Base-by-base conservation (phyloP, 1,140 invertebrate species). In the Maniola jurtina region DNA sequence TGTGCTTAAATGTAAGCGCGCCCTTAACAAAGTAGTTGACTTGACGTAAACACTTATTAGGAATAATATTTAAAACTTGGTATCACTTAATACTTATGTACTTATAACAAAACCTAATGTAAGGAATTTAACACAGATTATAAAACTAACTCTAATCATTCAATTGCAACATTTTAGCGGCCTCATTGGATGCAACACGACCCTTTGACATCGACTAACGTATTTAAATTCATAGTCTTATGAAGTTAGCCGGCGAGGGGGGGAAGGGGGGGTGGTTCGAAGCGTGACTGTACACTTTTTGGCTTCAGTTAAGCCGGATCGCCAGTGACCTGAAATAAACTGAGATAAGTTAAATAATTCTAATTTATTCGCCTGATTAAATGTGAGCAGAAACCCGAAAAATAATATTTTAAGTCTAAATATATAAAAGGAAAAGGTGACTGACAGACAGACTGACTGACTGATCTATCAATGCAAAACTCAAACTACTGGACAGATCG, bases 221-320 rank as follows among this genome's bases (percentile, higher is more conserved):
- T 89, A 88, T 89, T 89, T 89, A 89, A 89, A 89, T 87, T 88
- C 84, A 88, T 89, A 88, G 86, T 88, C 87, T 88, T 89, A 88
- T 89, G 82, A 89, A 89, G 84, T 89, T 88, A 86, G 81, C 79
- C 72, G 66, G 71, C 71, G 63, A 70, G 61, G 72, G 68, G 61
- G 75, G 68, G 33, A 65, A 36, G 64, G 75, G 62, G 62, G 72
- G 68, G 70, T 48, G 70, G 72, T 66, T 79, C 70, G 79, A 80
- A 76, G 84, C 85, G 87, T 88, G 85, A 88, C 86, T 88, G 81
- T 87, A 89, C 87, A 89, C 87, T 89, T 89, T 89, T 89, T 88
- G 87, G 84, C 84, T 89, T 88, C 84, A 80, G 81, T 80, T 87
- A 86, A 88, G 83, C 79, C 85, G 80, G 85, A 88, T 89, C 82